Evolutionary conservation across 2,797 vertebrate genomes (phyloP), one percentile per base, ranked within the genome.

Genomic region (Esox lucius): DNA sequence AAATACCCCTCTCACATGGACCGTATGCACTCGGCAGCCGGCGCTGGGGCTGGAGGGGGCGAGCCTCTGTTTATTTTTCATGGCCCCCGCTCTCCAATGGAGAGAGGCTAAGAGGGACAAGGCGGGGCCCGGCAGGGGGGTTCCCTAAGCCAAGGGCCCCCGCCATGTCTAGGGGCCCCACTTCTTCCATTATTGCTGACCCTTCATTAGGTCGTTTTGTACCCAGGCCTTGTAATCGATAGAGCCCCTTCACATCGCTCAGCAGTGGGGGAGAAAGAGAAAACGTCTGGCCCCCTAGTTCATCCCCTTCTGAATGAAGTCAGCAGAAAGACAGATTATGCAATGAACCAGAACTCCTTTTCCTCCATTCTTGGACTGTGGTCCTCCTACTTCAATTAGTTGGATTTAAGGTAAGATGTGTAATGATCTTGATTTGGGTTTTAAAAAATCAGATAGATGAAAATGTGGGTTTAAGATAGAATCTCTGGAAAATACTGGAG

Each of bases 1-100:
- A 96, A 98, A 98, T 95, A 96, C 94, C 94, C 95, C 24, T 91
- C 92, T 94, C 94, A 95, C 95, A 95, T 91, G 94, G 94, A 88
- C 92, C 85, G 84, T 87, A 22, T 33, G 56, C 7, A 9, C 91
- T 91, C 83, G 83, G 85, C 71, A 79, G 84, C 90, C 92, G 91
- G 87, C 91, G 88, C 89, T 86, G 53, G 62, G 39, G 74, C 4
- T 16, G 39, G 78, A 87, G 86, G 87, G 80, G 56, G 22, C 24
- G 24, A 61, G 82, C 90, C 87, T 80, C 90, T 94, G 94, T 92
- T 94, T 95, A 96, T 96, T 96, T 95, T 95, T 95, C 93, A 96
- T 91, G 95, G 93, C 94, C 90, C 83, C 81, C 83, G 48, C 88
- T 91, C 90, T 91, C 90, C 87, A 87, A 88, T 85, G 83, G 87